phyloP scores from a whole-genome alignment of 2,797 vertebrate species.

The Atherinosoma microstoma region DNA sequence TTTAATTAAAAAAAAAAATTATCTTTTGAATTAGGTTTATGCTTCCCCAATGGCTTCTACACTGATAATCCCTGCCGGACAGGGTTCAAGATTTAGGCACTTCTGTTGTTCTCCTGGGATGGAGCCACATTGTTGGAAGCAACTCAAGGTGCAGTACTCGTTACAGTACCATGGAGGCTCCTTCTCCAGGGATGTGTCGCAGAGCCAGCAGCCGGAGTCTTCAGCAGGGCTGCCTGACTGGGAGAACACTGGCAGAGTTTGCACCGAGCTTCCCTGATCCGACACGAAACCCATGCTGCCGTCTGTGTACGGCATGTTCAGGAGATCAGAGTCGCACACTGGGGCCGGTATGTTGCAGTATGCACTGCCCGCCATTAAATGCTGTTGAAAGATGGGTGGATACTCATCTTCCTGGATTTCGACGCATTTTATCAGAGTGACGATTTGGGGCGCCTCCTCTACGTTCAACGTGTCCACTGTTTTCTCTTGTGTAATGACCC shows the following conservation, averaged over 20 bases:
- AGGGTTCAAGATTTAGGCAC: not conserved
- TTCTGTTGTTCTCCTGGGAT: not conserved
- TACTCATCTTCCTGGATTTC: constrained; percentile 10
- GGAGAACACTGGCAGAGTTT: constrained; percentile 5
- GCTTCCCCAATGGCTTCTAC: constrained; percentile 7
- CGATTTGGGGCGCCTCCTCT: constrained; percentile 72
- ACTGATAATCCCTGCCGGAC: not conserved
- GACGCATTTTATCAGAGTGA: constrained; percentile 56
- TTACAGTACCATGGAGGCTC: constrained; percentile 70
- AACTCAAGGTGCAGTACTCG: constrained; percentile 78
- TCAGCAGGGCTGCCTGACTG: constrained; percentile 12
- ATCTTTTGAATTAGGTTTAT: not conserved
- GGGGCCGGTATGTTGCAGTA: constrained; percentile 42
- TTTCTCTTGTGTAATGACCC: constrained; percentile 56
- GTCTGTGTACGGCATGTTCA: constrained; percentile 34
- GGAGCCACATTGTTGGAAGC: constrained; percentile 24
- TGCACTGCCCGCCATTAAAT: not conserved
- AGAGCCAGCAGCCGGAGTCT: constrained; percentile 68
- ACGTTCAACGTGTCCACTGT: constrained; percentile 37
- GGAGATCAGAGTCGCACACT: not conserved
- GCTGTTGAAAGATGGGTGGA: not conserved
- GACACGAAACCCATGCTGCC: constrained; percentile 12
- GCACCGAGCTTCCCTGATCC: not conserved
- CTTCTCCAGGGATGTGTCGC: constrained; percentile 46
- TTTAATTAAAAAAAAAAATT: not conserved